Base-by-base conservation (phyloP, 2,888 invertebrate genomes). In the Heliconius hortense region DNA sequence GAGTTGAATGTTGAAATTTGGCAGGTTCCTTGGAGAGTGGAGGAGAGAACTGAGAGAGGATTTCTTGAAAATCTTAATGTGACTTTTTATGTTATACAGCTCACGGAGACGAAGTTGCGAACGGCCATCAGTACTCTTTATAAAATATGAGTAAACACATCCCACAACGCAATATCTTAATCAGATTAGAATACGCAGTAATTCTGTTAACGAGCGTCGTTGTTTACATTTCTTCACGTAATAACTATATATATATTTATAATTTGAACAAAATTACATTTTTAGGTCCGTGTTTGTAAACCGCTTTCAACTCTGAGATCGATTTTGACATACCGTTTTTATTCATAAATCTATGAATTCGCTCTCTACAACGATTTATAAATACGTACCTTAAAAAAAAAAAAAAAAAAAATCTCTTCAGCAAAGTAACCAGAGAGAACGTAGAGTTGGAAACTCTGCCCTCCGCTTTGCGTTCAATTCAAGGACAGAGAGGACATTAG, bases 171-270 rank as follows among this genome's bases (percentile, higher is more conserved):
- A 68, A 68, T 68, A 68, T 53, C 26, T 48, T 68, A 68, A 68
- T 68, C 68, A 68, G 53, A 68, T 68, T 68, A 68, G 53, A 67
- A 28, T 68, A 53, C 48, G 26, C 26, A 68, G 48, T 67, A 68
- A 68, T 53, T 68, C 68, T 53, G 53, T 68, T 68, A 68, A 68
- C 68, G 68, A 68, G 21, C 28, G 53, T 53, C 68, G 53, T 53
- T 53, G 68, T 53, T 28, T 68, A 68, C 68, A 18, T 68, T 68
- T 68, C 28, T 53, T 28, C 21, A 18, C 28, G 28, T 48, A 11
- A 64, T 64, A 35, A 64, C 21, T 64, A 4, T 31, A 35, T 64
- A 4, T 31, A 35, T 35, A 35, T 10, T 64, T 35, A 35, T n/a
- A n/a, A 35, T 11, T 43, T 43, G 15, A 15, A 43, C 15, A 4